Base-by-base conservation (phyloP, 2,888 invertebrate genomes). In the Busseola fusca region DNA sequence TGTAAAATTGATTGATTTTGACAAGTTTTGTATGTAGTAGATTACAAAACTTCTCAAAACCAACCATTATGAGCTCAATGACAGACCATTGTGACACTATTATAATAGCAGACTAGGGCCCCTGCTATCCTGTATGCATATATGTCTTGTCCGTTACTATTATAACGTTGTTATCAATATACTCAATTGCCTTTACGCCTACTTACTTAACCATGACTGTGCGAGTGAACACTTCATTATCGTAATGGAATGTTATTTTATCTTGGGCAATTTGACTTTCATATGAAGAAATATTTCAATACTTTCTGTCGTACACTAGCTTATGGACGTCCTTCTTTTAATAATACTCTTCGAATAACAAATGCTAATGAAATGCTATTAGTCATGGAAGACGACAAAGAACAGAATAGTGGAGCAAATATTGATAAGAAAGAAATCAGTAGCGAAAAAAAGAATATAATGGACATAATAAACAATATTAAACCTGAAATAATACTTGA, bases 401-500 rank as follows among this genome's bases (percentile, higher is more conserved):
- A 67, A 67, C 64, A 64, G 48, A 66, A 69, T 9, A 40, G 48
- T 60, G 66, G 57, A 18, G 60, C 66, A 34, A 60, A 64, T 52
- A 12, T 14, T 48, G 59, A 57, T 14, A 73, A 69, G 34, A 66
- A 57, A 64, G 64, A 74, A 52, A 40, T 56, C 16, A 10, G n/a
- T 59, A 9, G 21, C 34, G 60, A 57, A 57, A 62, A 78, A 54
- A 58, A 54, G 21, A 77, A 64, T 42, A 73, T 73, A n/a, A 52
- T 59, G 21, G 54, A 60, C 60, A 76, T 67, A 40, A 65, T 78
- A 16, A 64, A 67, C 40, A 69, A 60, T 69, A 18, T 78, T 12
- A 78, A 73, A 57, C 30, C 78, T 40, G 73, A 73, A 77, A 60
- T 73, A 50, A 65, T 77, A 69, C 40, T 66, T 25, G 74, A 73